Evolutionary conservation across 2,797 vertebrate species (phyloP).

Genomic region (Gymnodraco acuticeps): DNA sequence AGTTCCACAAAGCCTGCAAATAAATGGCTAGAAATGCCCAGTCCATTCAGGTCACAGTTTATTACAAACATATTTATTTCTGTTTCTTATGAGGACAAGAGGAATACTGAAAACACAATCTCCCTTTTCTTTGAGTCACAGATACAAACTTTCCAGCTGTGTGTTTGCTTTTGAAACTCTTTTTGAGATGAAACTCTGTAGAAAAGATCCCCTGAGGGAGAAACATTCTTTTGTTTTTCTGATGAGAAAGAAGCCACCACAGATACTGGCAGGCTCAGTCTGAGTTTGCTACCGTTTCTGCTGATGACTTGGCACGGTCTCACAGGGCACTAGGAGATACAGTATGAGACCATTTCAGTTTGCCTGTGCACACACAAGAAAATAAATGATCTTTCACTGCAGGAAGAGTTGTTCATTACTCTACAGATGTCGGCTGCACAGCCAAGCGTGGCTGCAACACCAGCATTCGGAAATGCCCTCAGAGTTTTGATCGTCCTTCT

Average conservation of each 20-base stretch:
- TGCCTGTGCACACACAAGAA: conserved; percentile 55
- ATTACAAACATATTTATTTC: conserved; percentile 70
- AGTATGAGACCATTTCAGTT: conserved; percentile 61
- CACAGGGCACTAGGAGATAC: conserved; percentile 71
- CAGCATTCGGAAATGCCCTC: conserved; percentile 57
- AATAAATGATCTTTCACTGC: conserved; percentile 42
- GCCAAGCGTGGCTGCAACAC: conserved; percentile 53
- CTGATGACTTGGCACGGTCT: conserved; percentile 82
- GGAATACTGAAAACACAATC: conserved; percentile 56
- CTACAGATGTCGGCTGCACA: conserved; percentile 51
- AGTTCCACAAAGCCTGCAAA: conserved; percentile 74
- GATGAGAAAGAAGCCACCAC: conserved; percentile 74
- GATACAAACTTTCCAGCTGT: conserved; percentile 63
- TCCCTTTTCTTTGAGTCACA: conserved; percentile 52
- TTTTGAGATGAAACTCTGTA: conserved; percentile 71
- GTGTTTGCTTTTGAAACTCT: conserved; percentile 52
- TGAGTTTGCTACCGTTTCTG: conserved; percentile 85
- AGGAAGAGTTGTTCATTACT: conserved; percentile 47
- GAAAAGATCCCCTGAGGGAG: conserved; percentile 83
- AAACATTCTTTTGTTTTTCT: conserved; percentile 79
- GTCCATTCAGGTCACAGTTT: conserved; percentile 68
- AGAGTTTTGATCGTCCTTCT: conserved; percentile 60
- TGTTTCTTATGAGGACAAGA: conserved; percentile 57
- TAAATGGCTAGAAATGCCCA: conserved; percentile 57
- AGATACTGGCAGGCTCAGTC: conserved; percentile 75